Evolutionary conservation across 2,888 invertebrate genomes (phyloP), one percentile per base, ranked within the genome.

Genomic region (Xestia c-nigrum): DNA sequence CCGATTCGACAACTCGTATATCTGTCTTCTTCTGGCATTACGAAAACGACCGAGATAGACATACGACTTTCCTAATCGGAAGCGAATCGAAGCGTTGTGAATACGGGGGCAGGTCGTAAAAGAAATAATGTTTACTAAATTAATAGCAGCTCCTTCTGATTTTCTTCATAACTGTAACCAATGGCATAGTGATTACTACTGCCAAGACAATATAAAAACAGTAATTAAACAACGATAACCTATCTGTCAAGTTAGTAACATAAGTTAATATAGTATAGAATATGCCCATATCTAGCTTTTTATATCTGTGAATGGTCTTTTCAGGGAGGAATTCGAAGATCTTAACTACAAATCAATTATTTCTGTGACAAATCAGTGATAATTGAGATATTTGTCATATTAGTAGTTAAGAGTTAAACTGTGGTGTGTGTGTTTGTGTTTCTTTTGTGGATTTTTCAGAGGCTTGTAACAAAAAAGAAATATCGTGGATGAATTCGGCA

Each of bases 281-380:
- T 38, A 57, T 72, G 31, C 12, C 72, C 69, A 69, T 69, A 6
- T 57, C 70, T 70, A 14, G 73, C 19, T 59, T 3, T 46, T 73
- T 38, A n/a, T 43, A 40, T 24, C 72, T 50, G 57, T 24, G 57
- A 40, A 71, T 66, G 40, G 24, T 46, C 2, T 47, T 5, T n/a
- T 4, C 16, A 52, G 46, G 3, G 69, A 7, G 4, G 66, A 66
- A 24, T 40, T 1, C 14, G 21, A 68, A n/a, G 31, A 43, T 16
- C 16, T 12, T 31, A 16, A 31, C n/a, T 12, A 12, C 7, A 24
- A 65, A 67, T 10, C 50, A 52, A 14, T 10, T 12, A 12, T 16
- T 6, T n/a, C 55, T 52, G 69, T 55, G 68, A 43, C 10, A 43
- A 68, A 72, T 52, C 14, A 40, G n/a, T 52, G 40, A 52, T 40